Conservation (phyloP, 2,113 vertebrate species). For the Charadrius vociferus region DNA sequence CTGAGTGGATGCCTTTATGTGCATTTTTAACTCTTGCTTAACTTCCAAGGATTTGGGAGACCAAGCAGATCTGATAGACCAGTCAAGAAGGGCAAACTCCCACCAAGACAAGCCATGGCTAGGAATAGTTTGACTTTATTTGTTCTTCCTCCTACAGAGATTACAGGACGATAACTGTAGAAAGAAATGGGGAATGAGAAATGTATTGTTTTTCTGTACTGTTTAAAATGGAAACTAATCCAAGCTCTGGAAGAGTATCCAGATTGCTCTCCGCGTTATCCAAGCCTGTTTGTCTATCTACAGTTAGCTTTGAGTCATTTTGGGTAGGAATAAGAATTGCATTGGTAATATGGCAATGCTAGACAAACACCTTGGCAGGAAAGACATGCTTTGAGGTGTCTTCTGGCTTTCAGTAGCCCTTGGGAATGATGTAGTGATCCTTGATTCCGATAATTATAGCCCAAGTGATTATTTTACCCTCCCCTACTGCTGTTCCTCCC, state of each 20-base stretch:
- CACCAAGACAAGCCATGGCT: background rate
- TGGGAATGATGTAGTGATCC: background rate
- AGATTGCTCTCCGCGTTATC: background rate
- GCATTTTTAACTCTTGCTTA: background rate
- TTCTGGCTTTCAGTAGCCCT: background rate
- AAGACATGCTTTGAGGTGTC: background rate
- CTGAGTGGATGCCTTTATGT: background rate
- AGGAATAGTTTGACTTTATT: background rate
- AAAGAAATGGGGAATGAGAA: background rate
- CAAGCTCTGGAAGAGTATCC: background rate
- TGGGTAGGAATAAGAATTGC: background rate
- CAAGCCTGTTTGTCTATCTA: background rate
- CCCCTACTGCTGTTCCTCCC: background rate
- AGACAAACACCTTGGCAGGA: background rate
- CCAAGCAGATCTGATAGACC: accelerated
- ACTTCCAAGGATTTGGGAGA: background rate
- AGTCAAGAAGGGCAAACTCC: background rate
- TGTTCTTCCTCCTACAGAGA: background rate
- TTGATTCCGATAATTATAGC: background rate
- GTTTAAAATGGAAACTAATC: background rate
- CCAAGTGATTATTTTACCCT: background rate
- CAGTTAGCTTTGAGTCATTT: background rate
- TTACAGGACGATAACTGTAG: background rate
- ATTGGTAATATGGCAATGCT: background rate
- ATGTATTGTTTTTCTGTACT: background rate